Conservation (phyloP, 30 jellyfish, hydroid and myxozoan species). For the Morbakka virulenta region DNA sequence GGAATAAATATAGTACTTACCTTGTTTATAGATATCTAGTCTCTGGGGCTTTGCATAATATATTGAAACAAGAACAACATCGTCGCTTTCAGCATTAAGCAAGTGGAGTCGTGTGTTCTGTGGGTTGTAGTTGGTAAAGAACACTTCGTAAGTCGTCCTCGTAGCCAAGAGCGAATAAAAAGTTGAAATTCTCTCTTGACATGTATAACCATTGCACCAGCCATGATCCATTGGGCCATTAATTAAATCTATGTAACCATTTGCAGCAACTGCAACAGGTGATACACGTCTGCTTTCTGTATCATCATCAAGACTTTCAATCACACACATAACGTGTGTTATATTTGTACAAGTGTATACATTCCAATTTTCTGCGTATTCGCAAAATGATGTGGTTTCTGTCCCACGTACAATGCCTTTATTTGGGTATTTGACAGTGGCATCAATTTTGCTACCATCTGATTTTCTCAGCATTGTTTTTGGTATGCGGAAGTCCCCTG, state of each 20-base stretch:
- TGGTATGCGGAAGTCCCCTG: slow-evolving; percentile 91
- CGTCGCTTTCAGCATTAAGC: slow-evolving; percentile 63
- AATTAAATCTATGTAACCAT: slow-evolving; percentile 79
- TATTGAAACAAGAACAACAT: slow-evolving; percentile 49
- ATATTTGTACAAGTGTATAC: slow-evolving; percentile 69
- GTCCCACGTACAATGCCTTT: slow-evolving; percentile 92
- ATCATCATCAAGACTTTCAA: slow-evolving; percentile 88
- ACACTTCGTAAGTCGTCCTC: slow-evolving; percentile 46
- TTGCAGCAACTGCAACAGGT: slow-evolving; percentile 74
- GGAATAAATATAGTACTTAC: no score
- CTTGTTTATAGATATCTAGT: slow-evolving; percentile 74
- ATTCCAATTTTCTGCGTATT: slow-evolving; percentile 42
- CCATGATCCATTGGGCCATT: slow-evolving; percentile 99
- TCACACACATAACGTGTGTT: slow-evolving; percentile 56
- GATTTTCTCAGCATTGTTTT: slow-evolving; percentile 52
- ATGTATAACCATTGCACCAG: slow-evolving; percentile 95
- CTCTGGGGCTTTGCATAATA: slow-evolving; percentile 78
- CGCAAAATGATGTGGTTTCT: slow-evolving; percentile 36
- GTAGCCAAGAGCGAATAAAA: slow-evolving; percentile 76
- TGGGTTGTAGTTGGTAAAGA: slow-evolving; percentile 72
- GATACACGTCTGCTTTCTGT: slow-evolving; percentile 87
- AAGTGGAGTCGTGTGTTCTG: slow-evolving; percentile 69
- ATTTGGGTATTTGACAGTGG: slow-evolving; percentile 58
- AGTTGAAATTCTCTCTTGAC: slow-evolving; percentile 91
- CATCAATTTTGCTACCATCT: slow-evolving; percentile 65